phyloP scores from a whole-genome alignment of 2,888 invertebrate species.

The Entomobrya multifasciata region DNA sequence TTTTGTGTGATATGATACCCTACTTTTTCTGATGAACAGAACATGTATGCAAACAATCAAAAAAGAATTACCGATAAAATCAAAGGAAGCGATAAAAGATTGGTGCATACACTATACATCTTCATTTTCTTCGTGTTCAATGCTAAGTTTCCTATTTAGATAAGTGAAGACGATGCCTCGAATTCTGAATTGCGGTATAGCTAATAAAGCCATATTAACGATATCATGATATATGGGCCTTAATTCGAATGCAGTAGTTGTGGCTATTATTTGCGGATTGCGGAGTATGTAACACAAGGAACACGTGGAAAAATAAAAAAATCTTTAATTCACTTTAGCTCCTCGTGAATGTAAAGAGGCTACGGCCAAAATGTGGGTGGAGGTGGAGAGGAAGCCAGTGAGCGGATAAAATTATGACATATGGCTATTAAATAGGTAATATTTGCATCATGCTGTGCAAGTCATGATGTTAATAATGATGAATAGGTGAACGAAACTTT shows the following conservation, averaged over 20 bases:
- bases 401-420: conserved; percentile 39
- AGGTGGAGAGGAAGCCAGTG: conserved; percentile 15
- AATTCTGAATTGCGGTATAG: not conserved
- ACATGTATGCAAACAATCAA: not conserved
- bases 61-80: not conserved
- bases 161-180: not conserved
- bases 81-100: conserved; percentile 13
- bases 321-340: not conserved
- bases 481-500: conserved; percentile 24
- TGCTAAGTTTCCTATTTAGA: conserved; percentile 23
- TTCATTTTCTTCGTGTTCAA: not conserved
- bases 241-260: too few relatives aligned
- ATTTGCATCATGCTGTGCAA: not conserved
- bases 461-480: too few relatives aligned
- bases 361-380: not conserved
- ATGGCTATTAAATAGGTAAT: not conserved
- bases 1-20: not conserved
- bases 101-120: not conserved
- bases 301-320: too few relatives aligned
- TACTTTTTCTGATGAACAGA: not conserved
- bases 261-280: too few relatives aligned
- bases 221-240: too few relatives aligned
- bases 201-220: too few relatives aligned
- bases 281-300: too few relatives aligned
- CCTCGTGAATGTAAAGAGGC: not conserved